Conservation (phyloP, 1,140 invertebrate genomes). For the Holcopasites calliopsidis region DNA sequence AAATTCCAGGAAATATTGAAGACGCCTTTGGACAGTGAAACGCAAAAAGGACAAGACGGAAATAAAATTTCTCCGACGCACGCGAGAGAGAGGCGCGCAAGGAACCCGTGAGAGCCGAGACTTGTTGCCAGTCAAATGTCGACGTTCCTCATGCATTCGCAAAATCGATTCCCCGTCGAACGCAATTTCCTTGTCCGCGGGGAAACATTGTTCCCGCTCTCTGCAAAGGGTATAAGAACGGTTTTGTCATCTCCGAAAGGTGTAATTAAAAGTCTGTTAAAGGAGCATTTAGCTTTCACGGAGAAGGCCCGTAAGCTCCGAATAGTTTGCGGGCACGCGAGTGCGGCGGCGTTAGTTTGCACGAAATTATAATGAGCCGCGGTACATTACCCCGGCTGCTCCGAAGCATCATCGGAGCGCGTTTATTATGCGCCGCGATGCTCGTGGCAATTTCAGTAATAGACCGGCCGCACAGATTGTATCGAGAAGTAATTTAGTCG, state of each 20-base stretch:
- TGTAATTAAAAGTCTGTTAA: too few species aligned
- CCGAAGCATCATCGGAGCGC: background rate
- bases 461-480: constrained; percentile 2
- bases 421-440: constrained; percentile 7
- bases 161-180: background rate
- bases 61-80: background rate
- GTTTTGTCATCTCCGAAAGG: too few species aligned
- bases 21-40: too few species aligned
- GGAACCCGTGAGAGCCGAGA: background rate
- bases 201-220: too few species aligned
- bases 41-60: too few species aligned
- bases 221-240: too few species aligned
- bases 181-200: background rate
- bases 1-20: too few species aligned
- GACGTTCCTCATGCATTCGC: background rate
- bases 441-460: constrained; percentile 15
- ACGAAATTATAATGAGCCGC: constrained; percentile 15
- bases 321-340: background rate
- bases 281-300: too few species aligned
- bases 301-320: too few species aligned
- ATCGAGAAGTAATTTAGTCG: background rate
- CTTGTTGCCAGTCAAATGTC: constrained; percentile 1
- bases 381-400: background rate
- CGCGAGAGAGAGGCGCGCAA: background rate
- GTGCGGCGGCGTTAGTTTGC: background rate